Base-by-base conservation (phyloP, 2,113 vertebrate species). In the Pygoscelis adeliae region DNA sequence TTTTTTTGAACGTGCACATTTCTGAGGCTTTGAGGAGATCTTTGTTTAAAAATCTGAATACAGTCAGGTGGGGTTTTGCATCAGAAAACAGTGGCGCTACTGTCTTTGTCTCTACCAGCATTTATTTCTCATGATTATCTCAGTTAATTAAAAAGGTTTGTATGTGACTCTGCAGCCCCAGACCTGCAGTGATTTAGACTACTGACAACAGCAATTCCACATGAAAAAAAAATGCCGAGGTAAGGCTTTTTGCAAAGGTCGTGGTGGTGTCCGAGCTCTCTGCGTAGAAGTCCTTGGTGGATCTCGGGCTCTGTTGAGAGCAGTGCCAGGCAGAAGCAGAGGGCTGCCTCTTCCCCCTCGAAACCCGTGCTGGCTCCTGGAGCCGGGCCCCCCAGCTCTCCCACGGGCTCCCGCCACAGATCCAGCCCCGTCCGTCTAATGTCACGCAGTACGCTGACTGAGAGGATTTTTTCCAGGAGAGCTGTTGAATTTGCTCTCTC, bases 321-420 rank as follows among this genome's bases (percentile, higher is more conserved):
- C 27, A 2, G 16, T 58, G 58, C 34, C 42, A 6, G 10, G 62
- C 40, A 47, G 55, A 27, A 77, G 47, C 2, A 1, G 20, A 15
- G 49, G 22, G 12, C 22, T 66, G 22, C 42, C 53, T 44, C 50
- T 71, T 90, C 12, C 32, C 6, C 8, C 6, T 40, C 17, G 4
- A 19, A 61, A 32, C 32, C 10, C 0, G 0, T 1, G 4, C 22
- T 22, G 0, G 3, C 26, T 56, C 42, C 44, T 30, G 56, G 38
- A 83, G 27, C 42, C 6, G 3, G 10, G 6, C 0, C 11, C 11
- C 27, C 7, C 1, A 2, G 21, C 34, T 70, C 14, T 78, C 16
- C 21, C 27, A 2, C 0, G 6, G 70, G 12, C 69, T 76, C 55
- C 47, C 8, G 4, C 40, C 21, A 12, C 0, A 3, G 10, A 42